phyloP scores from a whole-genome alignment of 2,797 vertebrate species.

The Tragelaphus eurycerus region DNA sequence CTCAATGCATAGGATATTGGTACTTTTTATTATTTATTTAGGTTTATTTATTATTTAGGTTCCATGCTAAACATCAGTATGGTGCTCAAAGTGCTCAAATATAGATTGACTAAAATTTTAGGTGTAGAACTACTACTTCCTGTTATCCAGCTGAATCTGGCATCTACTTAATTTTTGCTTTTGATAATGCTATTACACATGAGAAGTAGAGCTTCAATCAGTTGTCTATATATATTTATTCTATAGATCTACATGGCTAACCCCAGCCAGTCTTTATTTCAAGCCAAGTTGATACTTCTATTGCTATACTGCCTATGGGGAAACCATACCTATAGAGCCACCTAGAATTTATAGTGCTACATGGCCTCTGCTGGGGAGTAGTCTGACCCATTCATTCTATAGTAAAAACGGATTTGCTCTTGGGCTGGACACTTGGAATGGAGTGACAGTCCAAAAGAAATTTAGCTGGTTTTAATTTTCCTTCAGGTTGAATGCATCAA shows the following conservation, averaged over 20 bases:
- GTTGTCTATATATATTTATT: neutral
- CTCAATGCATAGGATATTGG: neutral
- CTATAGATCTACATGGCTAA: neutral
- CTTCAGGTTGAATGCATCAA: neutral
- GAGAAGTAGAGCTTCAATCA: neutral
- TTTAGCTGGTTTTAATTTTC: neutral
- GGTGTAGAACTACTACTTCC: neutral
- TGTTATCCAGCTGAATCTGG: neutral
- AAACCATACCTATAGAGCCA: fast-evolving
- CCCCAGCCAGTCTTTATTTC: neutral
- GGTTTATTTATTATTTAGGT: no score
- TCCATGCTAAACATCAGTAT: neutral
- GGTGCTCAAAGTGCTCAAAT: neutral
- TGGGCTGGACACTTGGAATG: neutral
- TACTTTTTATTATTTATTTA: neutral
- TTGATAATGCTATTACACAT: neutral
- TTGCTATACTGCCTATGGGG: fast-evolving
- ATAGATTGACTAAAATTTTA: neutral
- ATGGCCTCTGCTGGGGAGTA: fast-evolving
- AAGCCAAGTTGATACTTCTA: neutral
- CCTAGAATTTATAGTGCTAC: neutral
- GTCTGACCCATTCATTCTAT: neutral
- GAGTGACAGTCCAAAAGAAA: neutral
- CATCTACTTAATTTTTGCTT: neutral
- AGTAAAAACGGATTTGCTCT: neutral